These are phyloP conservation scores for Rutilus rutilus DNA, from an alignment of 2,113 vertebrate genomes.

Conservation along the genomic window DNA sequence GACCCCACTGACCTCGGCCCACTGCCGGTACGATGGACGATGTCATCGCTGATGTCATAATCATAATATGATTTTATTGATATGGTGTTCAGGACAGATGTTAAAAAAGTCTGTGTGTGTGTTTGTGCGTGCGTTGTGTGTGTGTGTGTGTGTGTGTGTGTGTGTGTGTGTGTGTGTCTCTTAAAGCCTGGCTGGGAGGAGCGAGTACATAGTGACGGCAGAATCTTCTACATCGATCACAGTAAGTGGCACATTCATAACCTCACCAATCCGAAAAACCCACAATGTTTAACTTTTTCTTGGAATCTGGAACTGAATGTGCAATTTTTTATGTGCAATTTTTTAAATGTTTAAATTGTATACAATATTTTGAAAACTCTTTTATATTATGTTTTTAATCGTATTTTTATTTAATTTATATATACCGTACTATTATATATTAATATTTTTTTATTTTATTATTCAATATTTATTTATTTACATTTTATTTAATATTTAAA, in stretches of 20 bases:
- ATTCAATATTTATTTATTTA: too few species aligned
- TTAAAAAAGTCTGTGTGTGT: constrained; percentile 33
- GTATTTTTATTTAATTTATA: not conserved
- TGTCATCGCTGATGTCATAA: constrained; percentile 13
- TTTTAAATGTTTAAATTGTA: not conserved
- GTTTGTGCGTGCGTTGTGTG: constrained; percentile 14
- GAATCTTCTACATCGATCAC: constrained; percentile 97
- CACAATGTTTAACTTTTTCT: not conserved
- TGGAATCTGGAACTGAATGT: not conserved
- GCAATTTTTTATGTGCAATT: not conserved
- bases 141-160: constrained; percentile 40
- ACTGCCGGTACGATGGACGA: constrained; percentile 82
- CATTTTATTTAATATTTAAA: not conserved
- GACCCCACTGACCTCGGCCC: constrained; percentile 89
- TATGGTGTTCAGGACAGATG: not conserved
- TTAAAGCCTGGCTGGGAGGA: constrained; percentile 96
- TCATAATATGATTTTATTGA: not conserved
- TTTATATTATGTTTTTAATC: not conserved
- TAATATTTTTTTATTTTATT: too few species aligned
- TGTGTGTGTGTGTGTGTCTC: constrained; percentile 37
- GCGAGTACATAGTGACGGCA: constrained; percentile 89
- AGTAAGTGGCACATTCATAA: constrained; percentile 75
- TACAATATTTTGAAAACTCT: not conserved
- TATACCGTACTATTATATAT: too few species aligned
- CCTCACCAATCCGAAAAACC: not conserved